Base-by-base conservation (phyloP, 2,113 vertebrate genomes). In the Arothron firmamentum region DNA sequence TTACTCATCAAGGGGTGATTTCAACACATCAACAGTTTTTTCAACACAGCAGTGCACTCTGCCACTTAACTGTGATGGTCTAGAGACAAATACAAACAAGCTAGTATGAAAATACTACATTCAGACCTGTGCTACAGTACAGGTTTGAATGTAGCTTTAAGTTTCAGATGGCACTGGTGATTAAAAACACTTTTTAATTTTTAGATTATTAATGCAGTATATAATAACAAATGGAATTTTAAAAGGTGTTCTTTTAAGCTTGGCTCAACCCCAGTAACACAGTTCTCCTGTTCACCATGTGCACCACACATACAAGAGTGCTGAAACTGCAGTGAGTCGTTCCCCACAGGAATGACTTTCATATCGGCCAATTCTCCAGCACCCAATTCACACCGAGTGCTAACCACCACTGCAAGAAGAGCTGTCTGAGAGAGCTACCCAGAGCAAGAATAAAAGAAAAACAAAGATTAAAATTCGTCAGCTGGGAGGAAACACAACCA, bases 1-100 rank as follows among this genome's bases (percentile, higher is more conserved):
- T 50, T 11, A 19, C 17, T 50, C 48, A 50, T 50, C 48, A 50
- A 50, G 48, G 18, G 48, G 16, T 53, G 9, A 47, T 53, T 53
- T 53, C n/a, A 34, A 16, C 6, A 12, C 11, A 20, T 11, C 18
- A 9, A 53, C 23, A 28, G 1, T 53, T 38, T 12, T 38, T 38
- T 11, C 10, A 38, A 38, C 8, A 38, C 34, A 12, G 34, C 25
- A 28, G 2, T 3, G 25, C 5, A 28, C 25, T 28, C 6, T 28
- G 25, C 25, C 25, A 28, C 34, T 2, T 38, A 38, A 11, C 34
- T 38, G 8, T 38, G 34, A 38, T 12, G 34, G 8, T 38, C 11
- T 9, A 38, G 34, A 38, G 34, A 31, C 28, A 31, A 31, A 31
- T 9, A 9, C 28, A 31, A 31, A 31, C 8, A 9, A 31, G 28